A percentile compares a stretch with the other conserved stretches of the same genome.
Conservation (phyloP, 2,113 vertebrate genomes). For the Capricornis sumatraensis region DNA sequence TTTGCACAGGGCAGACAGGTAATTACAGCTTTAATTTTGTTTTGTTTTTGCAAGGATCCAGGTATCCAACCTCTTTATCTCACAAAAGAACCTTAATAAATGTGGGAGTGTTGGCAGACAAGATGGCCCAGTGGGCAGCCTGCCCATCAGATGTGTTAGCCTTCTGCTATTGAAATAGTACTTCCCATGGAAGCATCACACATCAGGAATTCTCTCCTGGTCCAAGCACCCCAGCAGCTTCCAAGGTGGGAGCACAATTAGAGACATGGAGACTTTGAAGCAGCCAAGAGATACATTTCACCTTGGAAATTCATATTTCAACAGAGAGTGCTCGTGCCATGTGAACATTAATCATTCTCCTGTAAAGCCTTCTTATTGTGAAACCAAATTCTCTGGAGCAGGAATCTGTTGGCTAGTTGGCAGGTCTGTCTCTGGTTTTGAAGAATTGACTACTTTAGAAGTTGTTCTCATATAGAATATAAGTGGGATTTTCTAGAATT, state of each 20-base stretch:
- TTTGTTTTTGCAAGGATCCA: conserved; percentile 81
- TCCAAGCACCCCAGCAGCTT: conserved; percentile 43
- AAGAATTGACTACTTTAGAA: conserved; percentile 4
- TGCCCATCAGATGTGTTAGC: conserved; percentile 82
- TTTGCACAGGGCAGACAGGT: conserved; percentile 71
- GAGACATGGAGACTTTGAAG: conserved; percentile 33
- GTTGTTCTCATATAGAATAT: neutral
- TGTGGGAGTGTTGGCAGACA: conserved; percentile 80
- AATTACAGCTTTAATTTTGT: conserved; percentile 82
- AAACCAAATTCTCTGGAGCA: conserved; percentile 39
- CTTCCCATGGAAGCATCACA: conserved; percentile 70
- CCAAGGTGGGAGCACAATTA: conserved; percentile 49
- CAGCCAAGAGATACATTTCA: conserved; percentile 64
- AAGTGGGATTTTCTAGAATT: neutral
- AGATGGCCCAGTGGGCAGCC: conserved; percentile 73
- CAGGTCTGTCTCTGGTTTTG: neutral
- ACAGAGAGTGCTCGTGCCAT: conserved; percentile 19
- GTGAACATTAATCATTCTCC: conserved; percentile 29
- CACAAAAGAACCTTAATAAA: conserved; percentile 76
- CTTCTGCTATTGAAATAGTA: conserved; percentile 71
- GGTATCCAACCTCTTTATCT: conserved; percentile 77
- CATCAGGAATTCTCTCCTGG: conserved; percentile 67
- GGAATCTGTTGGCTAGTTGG: neutral
- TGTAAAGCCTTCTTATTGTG: conserved; percentile 20
- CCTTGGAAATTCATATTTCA: conserved; percentile 60